These are phyloP conservation scores for Coleophora flavipennella DNA, from an alignment of 2,888 invertebrate species.

Conservation along the genomic window DNA sequence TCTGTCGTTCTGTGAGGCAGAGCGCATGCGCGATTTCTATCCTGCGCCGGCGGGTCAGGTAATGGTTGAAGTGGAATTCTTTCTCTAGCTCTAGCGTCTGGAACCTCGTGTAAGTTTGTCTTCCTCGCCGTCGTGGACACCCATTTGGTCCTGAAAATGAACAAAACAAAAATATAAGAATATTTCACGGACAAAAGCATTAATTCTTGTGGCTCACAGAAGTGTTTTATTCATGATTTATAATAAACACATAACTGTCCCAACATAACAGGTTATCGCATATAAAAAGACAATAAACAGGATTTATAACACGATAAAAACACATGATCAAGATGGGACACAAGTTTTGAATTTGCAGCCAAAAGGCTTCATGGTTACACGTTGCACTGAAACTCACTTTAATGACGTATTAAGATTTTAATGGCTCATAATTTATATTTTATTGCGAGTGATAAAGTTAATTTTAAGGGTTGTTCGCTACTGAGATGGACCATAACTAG, in stretches of 20 bases:
- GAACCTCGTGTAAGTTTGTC: conserved; percentile 98
- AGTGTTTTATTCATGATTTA: no score
- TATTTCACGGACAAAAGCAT: no score
- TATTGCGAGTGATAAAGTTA: conserved; percentile 62
- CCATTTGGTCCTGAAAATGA: conserved; percentile 92
- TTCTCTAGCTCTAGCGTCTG: conserved; percentile 98
- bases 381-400: conserved; percentile 67
- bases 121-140: conserved; percentile 92
- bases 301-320: conserved; percentile 42
- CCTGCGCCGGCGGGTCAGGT: conserved; percentile 94
- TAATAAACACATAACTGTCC: conserved; percentile 8
- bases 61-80: conserved; percentile 99
- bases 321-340: conserved; percentile 37
- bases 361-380: conserved; percentile 51
- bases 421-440: conserved; percentile 69
- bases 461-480: conserved; percentile 65
- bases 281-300: conserved; percentile 32
- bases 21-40: conserved; percentile 98
- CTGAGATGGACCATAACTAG: conserved; percentile 51
- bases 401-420: conserved; percentile 68
- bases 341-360: conserved; percentile 40
- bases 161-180: conserved; percentile 10
- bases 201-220: no score
- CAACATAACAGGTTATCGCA: conserved; percentile 1
- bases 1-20: conserved; percentile 96